A percentile compares a stretch with the other conserved stretches of the same genome.
phyloP scores from a whole-genome alignment of 2,113 vertebrate species.

The Sphyrna mokarran region DNA sequence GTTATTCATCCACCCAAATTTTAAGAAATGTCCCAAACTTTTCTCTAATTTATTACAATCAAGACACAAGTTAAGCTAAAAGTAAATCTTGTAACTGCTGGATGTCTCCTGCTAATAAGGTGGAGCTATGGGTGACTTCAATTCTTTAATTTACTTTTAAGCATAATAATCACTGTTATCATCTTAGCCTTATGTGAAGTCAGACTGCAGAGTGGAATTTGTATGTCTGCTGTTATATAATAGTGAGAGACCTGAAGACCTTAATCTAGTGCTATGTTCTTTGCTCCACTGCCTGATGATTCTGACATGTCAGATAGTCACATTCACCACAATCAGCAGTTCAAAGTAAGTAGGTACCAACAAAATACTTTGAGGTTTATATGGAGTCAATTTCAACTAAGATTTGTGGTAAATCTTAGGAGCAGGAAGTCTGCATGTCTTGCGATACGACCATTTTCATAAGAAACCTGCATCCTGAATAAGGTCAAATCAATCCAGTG shows the following conservation, averaged over 20 bases:
- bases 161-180: neutral
- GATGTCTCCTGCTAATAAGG: neutral
- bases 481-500: neutral
- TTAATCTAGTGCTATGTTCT: neutral
- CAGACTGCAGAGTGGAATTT: neutral
- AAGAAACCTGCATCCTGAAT: neutral
- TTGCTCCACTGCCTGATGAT: neutral
- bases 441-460: neutral
- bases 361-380: neutral
- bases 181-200: too few species aligned
- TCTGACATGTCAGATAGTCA: neutral
- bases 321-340: neutral
- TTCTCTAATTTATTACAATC: neutral
- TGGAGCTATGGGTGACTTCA: too few species aligned
- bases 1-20: too few species aligned
- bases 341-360: neutral
- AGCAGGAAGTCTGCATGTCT: neutral
- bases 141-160: neutral
- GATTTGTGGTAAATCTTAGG: neutral
- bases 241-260: neutral
- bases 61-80: neutral
- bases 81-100: neutral
- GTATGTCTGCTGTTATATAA: neutral
- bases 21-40: neutral
- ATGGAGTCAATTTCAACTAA: neutral